phyloP scores from a whole-genome alignment of 2,113 vertebrate species.

The Hippocampus comes region DNA sequence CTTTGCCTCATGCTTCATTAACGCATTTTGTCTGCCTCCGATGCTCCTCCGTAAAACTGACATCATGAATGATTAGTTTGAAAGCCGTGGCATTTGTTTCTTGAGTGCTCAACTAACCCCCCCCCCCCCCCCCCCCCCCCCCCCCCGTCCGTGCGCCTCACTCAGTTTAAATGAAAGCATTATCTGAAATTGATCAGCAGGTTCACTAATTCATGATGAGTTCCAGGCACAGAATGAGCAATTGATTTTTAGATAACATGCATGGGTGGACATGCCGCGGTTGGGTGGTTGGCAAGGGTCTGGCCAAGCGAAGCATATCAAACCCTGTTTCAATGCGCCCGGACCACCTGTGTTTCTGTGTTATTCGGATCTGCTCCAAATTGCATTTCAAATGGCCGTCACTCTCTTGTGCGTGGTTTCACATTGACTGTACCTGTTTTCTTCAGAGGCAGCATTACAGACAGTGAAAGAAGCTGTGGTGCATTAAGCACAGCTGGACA shows the following conservation, averaged over 20 bases:
- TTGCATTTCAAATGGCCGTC: neutral
- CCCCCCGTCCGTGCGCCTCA: neutral
- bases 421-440: neutral
- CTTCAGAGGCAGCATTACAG: slow-evolving; percentile 17
- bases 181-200: slow-evolving; percentile 27
- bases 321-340: neutral
- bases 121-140: neutral
- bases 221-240: slow-evolving; percentile 34
- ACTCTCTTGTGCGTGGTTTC: slow-evolving; percentile 14
- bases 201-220: slow-evolving; percentile 28
- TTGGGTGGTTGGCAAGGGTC: neutral
- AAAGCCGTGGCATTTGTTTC: neutral
- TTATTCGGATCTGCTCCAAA: neutral
- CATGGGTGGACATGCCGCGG: no score
- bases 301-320: neutral
- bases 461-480: slow-evolving; percentile 44
- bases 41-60: neutral
- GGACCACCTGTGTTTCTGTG: neutral
- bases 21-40: slow-evolving; percentile 1
- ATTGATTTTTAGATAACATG: slow-evolving; percentile 28
- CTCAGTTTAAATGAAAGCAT: slow-evolving; percentile 12
- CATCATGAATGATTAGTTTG: neutral
- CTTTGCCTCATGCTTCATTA: slow-evolving; percentile 1
- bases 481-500: slow-evolving; percentile 34
- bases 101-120: no score